Percentiles rank a stretch among this genome's conserved stretches.
phyloP scores from a whole-genome alignment of 2,113 vertebrate species.

The Pungitius pungitius region DNA sequence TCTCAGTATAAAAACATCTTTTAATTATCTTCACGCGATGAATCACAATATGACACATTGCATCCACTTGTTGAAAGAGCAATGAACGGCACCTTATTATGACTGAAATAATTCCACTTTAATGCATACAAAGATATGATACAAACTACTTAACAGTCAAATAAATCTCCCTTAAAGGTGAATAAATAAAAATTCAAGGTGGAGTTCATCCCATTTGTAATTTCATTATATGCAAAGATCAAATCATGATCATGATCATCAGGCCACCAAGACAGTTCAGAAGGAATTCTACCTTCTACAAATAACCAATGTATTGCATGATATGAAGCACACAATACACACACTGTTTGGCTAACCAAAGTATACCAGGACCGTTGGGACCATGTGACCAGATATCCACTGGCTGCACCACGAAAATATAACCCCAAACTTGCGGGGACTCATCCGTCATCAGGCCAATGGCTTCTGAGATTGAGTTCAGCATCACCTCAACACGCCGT shows the following conservation, averaged over 20 bases:
- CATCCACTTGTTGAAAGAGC: neutral
- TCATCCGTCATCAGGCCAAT: neutral
- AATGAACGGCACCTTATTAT: slow-evolving; percentile 34
- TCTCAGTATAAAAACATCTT: slow-evolving; percentile 11
- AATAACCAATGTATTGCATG: neutral
- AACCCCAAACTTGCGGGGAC: neutral
- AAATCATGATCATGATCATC: slow-evolving; percentile 15
- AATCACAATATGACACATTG: neutral
- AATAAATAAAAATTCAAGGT: slow-evolving; percentile 5
- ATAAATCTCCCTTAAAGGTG: slow-evolving; percentile 20
- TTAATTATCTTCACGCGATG: slow-evolving; percentile 27
- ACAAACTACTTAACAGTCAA: neutral
- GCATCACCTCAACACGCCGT: neutral
- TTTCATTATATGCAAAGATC: slow-evolving; percentile 41
- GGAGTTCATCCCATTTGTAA: slow-evolving; percentile 25
- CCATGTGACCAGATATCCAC: too few relatives aligned
- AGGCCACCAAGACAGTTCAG: neutral
- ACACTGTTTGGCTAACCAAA: neutral
- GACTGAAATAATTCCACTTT: slow-evolving; percentile 28
- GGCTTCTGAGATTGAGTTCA: neutral
- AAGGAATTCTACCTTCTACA: neutral
- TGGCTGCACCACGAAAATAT: neutral
- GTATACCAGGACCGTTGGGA: too few relatives aligned
- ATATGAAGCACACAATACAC: neutral
- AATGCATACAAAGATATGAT: slow-evolving; percentile 6